Conservation (phyloP, 2,888 invertebrate species). For the Agrochola lychnidis region DNA sequence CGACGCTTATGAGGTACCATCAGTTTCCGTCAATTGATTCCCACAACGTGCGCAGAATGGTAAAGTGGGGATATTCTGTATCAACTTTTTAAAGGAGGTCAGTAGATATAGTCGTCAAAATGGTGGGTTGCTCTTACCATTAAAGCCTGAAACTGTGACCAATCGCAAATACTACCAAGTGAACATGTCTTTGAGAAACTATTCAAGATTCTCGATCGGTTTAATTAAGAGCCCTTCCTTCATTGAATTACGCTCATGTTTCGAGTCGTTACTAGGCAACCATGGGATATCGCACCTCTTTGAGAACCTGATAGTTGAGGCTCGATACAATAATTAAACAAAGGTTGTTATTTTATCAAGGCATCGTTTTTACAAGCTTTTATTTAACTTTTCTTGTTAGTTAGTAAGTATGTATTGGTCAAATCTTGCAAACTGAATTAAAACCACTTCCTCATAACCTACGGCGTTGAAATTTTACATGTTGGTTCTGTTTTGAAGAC, state of each 20-base stretch:
- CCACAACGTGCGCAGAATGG: conserved; percentile 31
- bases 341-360: background rate
- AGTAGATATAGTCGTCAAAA: background rate
- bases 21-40: conserved; percentile 28
- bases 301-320: background rate
- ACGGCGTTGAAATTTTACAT: too few species aligned
- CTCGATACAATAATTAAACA: background rate
- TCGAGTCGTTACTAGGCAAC: conserved; percentile 11
- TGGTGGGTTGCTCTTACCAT: too few species aligned
- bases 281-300: background rate
- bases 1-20: conserved; percentile 4
- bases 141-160: too few species aligned
- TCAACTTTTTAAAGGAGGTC: background rate
- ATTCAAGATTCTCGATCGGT: background rate
- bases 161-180: background rate
- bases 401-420: too few species aligned
- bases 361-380: background rate
- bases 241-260: conserved; percentile 9
- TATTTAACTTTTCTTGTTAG: too few species aligned
- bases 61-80: conserved; percentile 12
- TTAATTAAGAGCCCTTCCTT: conserved; percentile 13
- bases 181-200: conserved; percentile 5
- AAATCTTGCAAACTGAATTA: too few species aligned
- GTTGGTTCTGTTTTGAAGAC: too few species aligned
- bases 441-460: too few species aligned